These are phyloP conservation scores for Gallinago nigripennis DNA, from an alignment of 2,797 vertebrate genomes.

Conservation along the genomic window DNA sequence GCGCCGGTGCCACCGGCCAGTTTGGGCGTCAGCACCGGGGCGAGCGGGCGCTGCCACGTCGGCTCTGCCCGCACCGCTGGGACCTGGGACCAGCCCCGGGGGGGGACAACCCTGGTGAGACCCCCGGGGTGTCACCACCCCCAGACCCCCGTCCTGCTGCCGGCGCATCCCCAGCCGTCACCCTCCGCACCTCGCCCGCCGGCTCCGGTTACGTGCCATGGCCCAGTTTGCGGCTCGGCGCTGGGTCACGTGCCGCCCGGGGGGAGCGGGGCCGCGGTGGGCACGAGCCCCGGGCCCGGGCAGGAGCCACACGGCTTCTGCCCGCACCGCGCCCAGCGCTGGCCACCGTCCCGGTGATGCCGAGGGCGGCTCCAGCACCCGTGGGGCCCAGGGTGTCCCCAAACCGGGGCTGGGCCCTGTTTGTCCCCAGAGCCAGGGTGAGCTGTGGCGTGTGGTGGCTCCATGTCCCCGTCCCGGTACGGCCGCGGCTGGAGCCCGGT, in stretches of 20 bases:
- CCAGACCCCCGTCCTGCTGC: rapidly evolving
- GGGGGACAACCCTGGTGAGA: too few species aligned
- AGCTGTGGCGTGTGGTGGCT: not conserved
- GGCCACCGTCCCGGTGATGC: not conserved
- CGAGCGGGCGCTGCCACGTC: not conserved
- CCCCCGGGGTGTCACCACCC: not conserved
- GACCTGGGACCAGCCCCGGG: not conserved
- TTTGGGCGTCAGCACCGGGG: not conserved
- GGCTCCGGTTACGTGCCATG: not conserved
- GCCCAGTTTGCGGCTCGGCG: not conserved
- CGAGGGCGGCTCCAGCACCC: not conserved
- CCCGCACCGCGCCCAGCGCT: not conserved
- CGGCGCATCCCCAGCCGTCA: not conserved
- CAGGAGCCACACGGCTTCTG: not conserved
- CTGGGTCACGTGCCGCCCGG: not conserved
- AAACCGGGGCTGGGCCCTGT: not conserved
- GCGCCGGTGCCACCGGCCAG: rapidly evolving
- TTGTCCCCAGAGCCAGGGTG: not conserved
- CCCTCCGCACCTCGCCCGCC: not conserved
- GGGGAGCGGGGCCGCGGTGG: not conserved
- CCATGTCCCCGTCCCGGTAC: rapidly evolving
- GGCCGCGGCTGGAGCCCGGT: not conserved
- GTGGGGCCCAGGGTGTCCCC: not conserved
- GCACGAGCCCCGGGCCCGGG: not conserved
- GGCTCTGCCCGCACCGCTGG: not conserved